These are phyloP conservation scores for Malurus splendens DNA, from an alignment of 2,797 vertebrate genomes.

Conservation along the genomic window DNA sequence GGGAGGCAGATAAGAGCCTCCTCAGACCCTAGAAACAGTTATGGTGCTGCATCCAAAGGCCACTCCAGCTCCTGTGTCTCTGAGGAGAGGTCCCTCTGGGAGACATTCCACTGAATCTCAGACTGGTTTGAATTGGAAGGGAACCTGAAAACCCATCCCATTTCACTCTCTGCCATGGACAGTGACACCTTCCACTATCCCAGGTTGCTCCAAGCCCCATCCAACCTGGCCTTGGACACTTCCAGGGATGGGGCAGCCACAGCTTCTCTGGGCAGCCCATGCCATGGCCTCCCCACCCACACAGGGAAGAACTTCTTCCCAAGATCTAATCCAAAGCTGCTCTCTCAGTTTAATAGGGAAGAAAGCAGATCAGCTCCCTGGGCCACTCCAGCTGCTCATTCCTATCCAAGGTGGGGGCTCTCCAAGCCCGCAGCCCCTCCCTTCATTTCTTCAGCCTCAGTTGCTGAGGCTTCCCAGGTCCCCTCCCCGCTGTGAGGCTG, in stretches of 20 bases:
- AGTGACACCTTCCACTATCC: background rate
- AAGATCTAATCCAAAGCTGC: background rate
- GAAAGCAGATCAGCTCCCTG: background rate
- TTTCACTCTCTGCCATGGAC: background rate
- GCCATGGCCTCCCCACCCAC: background rate
- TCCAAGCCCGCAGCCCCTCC: background rate
- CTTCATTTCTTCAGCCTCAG: background rate
- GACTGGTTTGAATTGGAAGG: background rate
- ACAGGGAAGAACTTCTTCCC: background rate
- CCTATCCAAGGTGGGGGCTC: background rate
- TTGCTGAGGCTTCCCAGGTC: background rate
- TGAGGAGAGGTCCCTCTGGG: background rate
- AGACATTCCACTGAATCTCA: background rate
- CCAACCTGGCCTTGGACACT: background rate
- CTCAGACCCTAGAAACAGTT: background rate
- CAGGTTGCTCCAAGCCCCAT: accelerated
- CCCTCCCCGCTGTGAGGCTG: background rate
- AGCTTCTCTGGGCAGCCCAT: background rate
- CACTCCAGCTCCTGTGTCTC: background rate
- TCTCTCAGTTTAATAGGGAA: background rate
- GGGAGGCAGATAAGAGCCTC: background rate
- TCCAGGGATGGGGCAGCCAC: background rate
- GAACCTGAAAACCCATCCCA: background rate
- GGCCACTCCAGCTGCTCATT: background rate
- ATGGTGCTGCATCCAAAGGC: background rate